A percentile compares a stretch with the other conserved stretches of the same genome.
These are phyloP conservation scores for Trinectes maculatus DNA, from an alignment of 2,113 vertebrate genomes.

Conservation along the genomic window DNA sequence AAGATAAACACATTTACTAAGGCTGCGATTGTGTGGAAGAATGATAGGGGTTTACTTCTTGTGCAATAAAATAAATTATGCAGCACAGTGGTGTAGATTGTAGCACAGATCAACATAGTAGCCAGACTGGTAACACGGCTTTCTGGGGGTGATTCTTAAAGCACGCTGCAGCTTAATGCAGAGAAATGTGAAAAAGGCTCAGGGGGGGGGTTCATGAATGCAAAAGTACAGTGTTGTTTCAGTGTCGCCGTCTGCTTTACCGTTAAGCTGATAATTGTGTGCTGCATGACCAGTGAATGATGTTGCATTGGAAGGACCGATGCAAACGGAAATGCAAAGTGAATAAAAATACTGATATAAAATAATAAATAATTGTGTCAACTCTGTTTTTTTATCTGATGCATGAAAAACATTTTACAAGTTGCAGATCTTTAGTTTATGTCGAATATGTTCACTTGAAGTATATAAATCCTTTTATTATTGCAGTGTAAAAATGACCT, in stretches of 20 bases:
- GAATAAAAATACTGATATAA: not conserved
- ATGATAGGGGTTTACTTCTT: slow-evolving; percentile 64
- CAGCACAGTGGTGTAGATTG: slow-evolving; percentile 58
- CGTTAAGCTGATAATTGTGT: not conserved
- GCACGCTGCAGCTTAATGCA: slow-evolving; percentile 14
- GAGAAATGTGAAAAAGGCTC: slow-evolving; percentile 24
- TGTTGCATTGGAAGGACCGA: not conserved
- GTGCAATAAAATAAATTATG: slow-evolving; percentile 73
- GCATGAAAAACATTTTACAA: not conserved
- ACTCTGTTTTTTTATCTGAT: too few relatives aligned
- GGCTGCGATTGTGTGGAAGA: slow-evolving; percentile 67
- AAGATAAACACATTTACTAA: slow-evolving; percentile 74
- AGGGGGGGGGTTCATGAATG: slow-evolving; percentile 18
- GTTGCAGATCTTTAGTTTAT: not conserved
- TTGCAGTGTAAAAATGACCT: not conserved
- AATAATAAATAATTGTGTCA: not conserved
- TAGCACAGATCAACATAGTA: slow-evolving; percentile 51
- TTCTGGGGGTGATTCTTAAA: slow-evolving; percentile 19
- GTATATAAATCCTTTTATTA: not conserved
- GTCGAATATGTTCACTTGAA: not conserved
- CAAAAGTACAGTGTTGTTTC: not conserved
- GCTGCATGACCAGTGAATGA: slow-evolving; percentile 10
- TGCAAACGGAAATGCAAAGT: not conserved
- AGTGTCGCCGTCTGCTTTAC: not conserved
- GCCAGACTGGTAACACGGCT: slow-evolving; percentile 22